These are phyloP conservation scores for Leucopsar rothschildi DNA, from an alignment of 2,113 vertebrate genomes.

Conservation along the genomic window DNA sequence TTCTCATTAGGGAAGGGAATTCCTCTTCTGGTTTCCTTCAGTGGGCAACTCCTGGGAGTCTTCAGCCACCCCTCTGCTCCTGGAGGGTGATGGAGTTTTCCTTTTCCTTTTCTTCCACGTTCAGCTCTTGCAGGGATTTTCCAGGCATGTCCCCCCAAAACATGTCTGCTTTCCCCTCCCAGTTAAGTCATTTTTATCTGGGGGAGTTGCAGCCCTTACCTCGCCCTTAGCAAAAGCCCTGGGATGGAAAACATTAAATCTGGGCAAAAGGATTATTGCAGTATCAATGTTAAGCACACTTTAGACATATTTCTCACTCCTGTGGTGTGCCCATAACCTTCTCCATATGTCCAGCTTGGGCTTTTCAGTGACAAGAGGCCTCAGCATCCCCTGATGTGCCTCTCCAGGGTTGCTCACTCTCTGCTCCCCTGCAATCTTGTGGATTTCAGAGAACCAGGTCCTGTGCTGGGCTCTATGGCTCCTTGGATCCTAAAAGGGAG, in stretches of 20 bases:
- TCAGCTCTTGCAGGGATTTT: neutral
- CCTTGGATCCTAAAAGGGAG: neutral
- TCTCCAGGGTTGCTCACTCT: neutral
- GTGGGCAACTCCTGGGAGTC: neutral
- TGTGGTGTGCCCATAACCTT: neutral
- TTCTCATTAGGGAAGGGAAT: neutral
- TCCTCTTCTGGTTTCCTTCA: neutral
- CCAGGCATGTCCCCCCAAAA: neutral
- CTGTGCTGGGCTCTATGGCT: rapidly evolving
- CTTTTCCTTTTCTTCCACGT: neutral
- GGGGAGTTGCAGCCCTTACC: neutral
- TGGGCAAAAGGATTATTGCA: neutral
- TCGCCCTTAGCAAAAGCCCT: neutral
- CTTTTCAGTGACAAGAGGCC: neutral
- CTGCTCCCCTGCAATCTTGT: neutral
- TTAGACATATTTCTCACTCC: neutral
- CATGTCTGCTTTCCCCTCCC: neutral
- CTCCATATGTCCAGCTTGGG: neutral
- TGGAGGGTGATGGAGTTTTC: neutral
- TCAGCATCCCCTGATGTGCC: neutral
- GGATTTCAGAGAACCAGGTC: neutral
- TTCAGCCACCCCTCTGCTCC: neutral
- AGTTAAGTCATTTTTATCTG: neutral
- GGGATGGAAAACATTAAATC: neutral
- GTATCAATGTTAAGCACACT: neutral